Conservation (phyloP, 2,113 vertebrate genomes). For the Neodontobutis hainanensis region DNA sequence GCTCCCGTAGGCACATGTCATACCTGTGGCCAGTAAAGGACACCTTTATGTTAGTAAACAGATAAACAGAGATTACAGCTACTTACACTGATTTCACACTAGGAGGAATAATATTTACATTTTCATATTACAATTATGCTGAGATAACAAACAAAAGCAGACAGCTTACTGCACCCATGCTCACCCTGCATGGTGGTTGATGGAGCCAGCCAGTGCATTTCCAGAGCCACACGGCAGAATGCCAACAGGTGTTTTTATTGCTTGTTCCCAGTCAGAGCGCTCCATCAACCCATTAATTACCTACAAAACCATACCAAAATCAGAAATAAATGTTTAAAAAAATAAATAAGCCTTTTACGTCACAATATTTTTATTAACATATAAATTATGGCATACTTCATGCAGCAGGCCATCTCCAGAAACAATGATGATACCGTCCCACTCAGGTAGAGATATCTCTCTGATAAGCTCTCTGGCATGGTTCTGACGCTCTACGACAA, state of each 20-base stretch:
- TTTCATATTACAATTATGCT: no score
- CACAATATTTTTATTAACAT: background rate
- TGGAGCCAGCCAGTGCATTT: constrained; percentile 87
- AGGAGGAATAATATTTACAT: no score
- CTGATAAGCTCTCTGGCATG: constrained; percentile 88
- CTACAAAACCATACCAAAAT: constrained; percentile 61
- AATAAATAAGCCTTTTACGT: background rate
- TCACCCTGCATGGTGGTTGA: constrained; percentile 89
- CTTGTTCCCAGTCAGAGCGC: constrained; percentile 88
- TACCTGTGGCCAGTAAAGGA: constrained; percentile 72
- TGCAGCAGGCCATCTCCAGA: constrained; percentile 90
- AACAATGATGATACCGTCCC: constrained; percentile 88
- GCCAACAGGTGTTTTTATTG: constrained; percentile 88
- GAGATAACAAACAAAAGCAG: no score
- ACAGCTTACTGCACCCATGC: background rate
- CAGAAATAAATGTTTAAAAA: background rate
- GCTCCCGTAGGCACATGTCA: constrained; percentile 86
- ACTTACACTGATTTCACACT: background rate
- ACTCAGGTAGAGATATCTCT: constrained; percentile 83
- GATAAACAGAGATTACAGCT: background rate
- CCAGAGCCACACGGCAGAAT: constrained; percentile 91
- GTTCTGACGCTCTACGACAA: constrained; percentile 84
- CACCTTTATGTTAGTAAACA: constrained; percentile 1
- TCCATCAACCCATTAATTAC: constrained; percentile 90
- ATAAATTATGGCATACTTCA: constrained; percentile 75